These are phyloP conservation scores for Ormia ochracea DNA, from an alignment of 2,888 invertebrate genomes.

Conservation along the genomic window DNA sequence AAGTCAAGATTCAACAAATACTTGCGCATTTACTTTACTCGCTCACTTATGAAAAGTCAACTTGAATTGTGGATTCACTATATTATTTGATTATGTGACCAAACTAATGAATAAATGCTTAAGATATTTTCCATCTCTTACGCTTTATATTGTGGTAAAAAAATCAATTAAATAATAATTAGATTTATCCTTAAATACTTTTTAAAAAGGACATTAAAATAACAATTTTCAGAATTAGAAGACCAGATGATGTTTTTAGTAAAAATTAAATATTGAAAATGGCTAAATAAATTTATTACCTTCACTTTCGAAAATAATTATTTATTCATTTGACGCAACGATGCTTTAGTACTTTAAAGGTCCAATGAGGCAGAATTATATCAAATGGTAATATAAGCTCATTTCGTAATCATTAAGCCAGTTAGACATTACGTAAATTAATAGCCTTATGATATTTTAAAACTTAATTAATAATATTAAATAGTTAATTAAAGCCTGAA, in stretches of 20 bases:
- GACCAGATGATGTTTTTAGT: background rate
- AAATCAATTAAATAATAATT: conserved; percentile 16
- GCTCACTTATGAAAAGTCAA: conserved; percentile 38
- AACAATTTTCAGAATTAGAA: background rate
- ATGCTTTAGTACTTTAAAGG: no score
- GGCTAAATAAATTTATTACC: no score
- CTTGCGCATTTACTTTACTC: conserved; percentile 17
- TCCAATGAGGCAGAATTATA: no score
- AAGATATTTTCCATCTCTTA: background rate
- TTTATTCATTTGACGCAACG: no score
- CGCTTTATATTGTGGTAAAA: background rate
- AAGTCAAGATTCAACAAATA: conserved; percentile 43
- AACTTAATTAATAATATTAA: no score
- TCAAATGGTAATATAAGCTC: no score
- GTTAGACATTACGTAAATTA: no score
- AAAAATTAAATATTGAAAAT: background rate
- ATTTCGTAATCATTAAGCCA: no score
- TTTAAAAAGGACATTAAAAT: background rate
- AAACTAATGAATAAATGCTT: conserved; percentile 39
- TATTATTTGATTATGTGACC: conserved; percentile 54
- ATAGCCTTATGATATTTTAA: no score
- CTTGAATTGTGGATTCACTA: conserved; percentile 32
- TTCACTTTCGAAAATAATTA: no score
- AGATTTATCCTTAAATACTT: background rate
- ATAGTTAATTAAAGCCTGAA: no score